Conservation (phyloP, 2,888 invertebrate genomes). For the Tuta absoluta region DNA sequence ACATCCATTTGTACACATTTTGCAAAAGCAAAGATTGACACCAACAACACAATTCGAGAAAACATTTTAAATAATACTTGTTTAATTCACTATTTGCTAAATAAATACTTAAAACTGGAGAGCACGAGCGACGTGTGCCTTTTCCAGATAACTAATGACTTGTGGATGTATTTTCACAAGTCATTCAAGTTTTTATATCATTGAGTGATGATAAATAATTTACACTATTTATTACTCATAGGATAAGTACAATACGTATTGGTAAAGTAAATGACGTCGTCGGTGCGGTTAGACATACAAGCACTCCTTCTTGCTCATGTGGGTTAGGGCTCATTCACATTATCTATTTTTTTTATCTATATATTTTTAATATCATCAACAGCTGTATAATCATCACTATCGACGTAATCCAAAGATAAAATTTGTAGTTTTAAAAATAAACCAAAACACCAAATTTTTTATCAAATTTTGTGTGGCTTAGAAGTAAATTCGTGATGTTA, state of each 20-base stretch:
- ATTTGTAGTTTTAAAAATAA: too few relatives aligned
- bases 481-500: too few relatives aligned
- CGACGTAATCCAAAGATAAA: too few relatives aligned
- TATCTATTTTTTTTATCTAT: neutral
- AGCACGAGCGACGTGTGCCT: neutral
- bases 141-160: constrained; percentile 9
- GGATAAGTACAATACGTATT: neutral
- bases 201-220: constrained; percentile 1
- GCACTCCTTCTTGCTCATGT: neutral
- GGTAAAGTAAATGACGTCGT: neutral
- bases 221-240: constrained; percentile 5
- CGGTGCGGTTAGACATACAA: constrained; percentile 1
- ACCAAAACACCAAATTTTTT: too few relatives aligned
- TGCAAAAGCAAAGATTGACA: neutral
- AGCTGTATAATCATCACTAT: too few relatives aligned
- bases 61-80: constrained; percentile 2
- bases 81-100: neutral
- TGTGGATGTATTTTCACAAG: constrained; percentile 1
- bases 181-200: constrained; percentile 5
- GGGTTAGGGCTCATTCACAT: neutral
- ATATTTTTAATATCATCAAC: too few relatives aligned
- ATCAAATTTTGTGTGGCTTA: too few relatives aligned
- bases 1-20: neutral
- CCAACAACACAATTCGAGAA: neutral
- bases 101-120: constrained; percentile 3